Evolutionary conservation across 2,888 invertebrate species (phyloP).

Genomic region (Phania funesta): DNA sequence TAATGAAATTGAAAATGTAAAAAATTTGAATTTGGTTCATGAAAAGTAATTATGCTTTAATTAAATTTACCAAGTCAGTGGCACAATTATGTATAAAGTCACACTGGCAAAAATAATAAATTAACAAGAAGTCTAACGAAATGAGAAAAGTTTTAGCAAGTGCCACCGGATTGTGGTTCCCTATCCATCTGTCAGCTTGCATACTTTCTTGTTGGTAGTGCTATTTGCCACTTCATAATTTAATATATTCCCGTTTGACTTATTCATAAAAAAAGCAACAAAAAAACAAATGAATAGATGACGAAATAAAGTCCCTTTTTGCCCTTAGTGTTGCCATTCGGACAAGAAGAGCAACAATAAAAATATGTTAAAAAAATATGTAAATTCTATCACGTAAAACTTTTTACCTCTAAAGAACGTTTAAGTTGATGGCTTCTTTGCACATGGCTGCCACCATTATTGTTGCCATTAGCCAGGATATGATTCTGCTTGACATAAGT

Average conservation of each 20-base stretch:
- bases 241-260: slow-evolving; percentile 54
- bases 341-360: not conserved
- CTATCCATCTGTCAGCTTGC: not conserved
- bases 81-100: not conserved
- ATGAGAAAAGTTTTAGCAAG: slow-evolving; percentile 3
- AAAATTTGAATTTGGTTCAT: not conserved
- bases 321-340: not conserved
- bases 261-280: not conserved
- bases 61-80: slow-evolving; percentile 21
- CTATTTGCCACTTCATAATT: slow-evolving; percentile 54
- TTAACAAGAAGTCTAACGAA: slow-evolving; percentile 5
- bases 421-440: slow-evolving; percentile 50
- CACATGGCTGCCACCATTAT: not conserved
- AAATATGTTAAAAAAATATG: slow-evolving; percentile 34
- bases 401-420: slow-evolving; percentile 56
- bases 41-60: slow-evolving; percentile 47
- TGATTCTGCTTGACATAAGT: not conserved
- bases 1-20: no score
- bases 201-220: not conserved
- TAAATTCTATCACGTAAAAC: slow-evolving; percentile 53
- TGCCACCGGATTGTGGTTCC: not conserved
- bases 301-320: slow-evolving; percentile 39
- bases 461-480: not conserved
- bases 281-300: slow-evolving; percentile 23
- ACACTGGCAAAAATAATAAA: not conserved